phyloP scores from a whole-genome alignment of 2,113 vertebrate species.

The Galeopterus variegatus region DNA sequence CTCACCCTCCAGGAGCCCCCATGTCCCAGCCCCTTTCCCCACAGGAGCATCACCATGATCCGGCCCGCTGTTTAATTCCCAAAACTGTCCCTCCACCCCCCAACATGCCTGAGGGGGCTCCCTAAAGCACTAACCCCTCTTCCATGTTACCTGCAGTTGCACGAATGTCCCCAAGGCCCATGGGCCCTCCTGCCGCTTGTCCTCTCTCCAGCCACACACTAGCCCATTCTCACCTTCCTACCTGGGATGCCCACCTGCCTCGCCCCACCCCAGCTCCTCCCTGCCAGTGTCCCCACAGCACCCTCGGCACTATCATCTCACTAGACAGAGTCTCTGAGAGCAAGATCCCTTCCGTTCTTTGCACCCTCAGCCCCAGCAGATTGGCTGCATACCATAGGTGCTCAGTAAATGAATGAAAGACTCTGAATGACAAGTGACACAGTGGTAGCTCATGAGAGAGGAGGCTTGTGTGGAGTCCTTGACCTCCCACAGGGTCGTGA shows the following conservation, averaged over 20 bases:
- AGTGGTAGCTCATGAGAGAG: not conserved
- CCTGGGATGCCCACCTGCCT: not conserved
- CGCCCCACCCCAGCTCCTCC: not conserved
- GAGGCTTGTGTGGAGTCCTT: not conserved
- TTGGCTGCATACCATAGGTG: not conserved
- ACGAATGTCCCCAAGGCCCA: not conserved
- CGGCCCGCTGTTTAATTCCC: not conserved
- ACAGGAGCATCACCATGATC: rapidly evolving
- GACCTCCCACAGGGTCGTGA: not conserved
- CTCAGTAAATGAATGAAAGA: not conserved
- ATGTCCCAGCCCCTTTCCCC: no score
- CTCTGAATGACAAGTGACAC: not conserved
- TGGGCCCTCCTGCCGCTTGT: not conserved
- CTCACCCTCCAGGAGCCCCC: not conserved
- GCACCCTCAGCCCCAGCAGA: not conserved
- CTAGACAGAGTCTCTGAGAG: not conserved
- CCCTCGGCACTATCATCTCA: not conserved
- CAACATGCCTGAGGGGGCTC: no score
- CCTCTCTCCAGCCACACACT: not conserved
- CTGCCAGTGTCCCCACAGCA: rapidly evolving
- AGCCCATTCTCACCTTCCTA: not conserved
- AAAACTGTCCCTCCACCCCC: not conserved
- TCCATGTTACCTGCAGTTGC: not conserved
- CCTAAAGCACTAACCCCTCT: not conserved
- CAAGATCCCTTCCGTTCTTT: not conserved